phyloP scores from a whole-genome alignment of 2,888 invertebrate genomes.

The Philonicus albiceps region DNA sequence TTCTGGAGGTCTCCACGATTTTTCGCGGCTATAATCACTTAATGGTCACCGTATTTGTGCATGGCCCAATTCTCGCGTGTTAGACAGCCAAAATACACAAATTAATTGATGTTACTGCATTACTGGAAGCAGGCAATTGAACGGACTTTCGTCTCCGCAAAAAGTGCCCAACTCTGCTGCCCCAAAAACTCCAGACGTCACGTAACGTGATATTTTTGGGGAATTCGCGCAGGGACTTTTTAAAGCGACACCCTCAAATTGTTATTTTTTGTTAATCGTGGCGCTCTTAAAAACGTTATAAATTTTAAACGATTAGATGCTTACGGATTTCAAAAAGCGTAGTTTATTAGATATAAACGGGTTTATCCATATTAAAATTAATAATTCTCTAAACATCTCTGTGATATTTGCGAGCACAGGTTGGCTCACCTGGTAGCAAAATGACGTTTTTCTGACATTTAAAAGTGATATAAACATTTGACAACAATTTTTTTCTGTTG shows the following conservation, averaged over 20 bases:
- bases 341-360: background rate
- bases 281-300: background rate
- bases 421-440: background rate
- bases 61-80: background rate
- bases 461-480: background rate
- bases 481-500: background rate
- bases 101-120: background rate
- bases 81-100: background rate
- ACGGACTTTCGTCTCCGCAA: background rate
- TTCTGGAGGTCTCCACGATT: background rate
- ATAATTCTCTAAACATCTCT: background rate
- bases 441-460: background rate
- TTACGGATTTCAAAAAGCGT: background rate
- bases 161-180: background rate
- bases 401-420: background rate
- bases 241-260: background rate
- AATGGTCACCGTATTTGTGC: background rate
- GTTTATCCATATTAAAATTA: background rate
- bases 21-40: background rate
- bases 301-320: background rate
- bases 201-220: background rate
- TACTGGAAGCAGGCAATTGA: background rate
- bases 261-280: background rate
- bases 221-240: background rate
- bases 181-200: background rate